Evolutionary conservation across 2,113 vertebrate genomes (phyloP).

Genomic region (Alexandromys fortis): DNA sequence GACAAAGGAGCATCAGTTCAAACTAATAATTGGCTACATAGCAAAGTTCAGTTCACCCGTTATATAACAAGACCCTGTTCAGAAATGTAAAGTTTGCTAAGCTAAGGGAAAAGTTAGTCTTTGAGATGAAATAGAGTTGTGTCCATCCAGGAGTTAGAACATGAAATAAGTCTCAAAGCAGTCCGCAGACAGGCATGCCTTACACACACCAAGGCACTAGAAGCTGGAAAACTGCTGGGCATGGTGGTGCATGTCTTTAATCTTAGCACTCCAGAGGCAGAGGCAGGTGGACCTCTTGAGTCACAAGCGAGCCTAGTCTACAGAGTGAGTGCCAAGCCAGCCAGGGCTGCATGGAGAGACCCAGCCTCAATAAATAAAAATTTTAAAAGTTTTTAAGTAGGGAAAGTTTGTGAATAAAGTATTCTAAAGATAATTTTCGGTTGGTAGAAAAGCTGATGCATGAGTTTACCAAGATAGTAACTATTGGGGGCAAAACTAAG

Average conservation of each 20-base stretch:
- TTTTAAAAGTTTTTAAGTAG: neutral
- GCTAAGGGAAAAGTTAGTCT: constrained; percentile 27
- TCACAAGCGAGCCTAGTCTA: neutral
- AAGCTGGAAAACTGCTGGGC: neutral
- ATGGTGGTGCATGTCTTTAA: neutral
- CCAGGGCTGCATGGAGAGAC: neutral
- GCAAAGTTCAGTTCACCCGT: neutral
- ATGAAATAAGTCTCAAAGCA: constrained; percentile 15
- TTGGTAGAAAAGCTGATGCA: neutral
- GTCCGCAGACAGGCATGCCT: neutral
- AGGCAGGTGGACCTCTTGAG: neutral
- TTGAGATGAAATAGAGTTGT: neutral
- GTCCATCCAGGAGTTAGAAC: neutral
- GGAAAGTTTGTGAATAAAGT: neutral
- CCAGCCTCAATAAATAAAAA: neutral
- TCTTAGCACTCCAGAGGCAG: neutral
- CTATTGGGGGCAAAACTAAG: neutral
- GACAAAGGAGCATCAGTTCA: neutral
- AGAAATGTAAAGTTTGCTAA: constrained; percentile 11
- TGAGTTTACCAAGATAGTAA: neutral
- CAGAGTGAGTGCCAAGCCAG: neutral
- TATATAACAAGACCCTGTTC: neutral
- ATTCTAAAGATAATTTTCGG: neutral
- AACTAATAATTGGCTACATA: neutral
- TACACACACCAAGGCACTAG: neutral